Base-by-base conservation (phyloP, 2,797 vertebrate genomes). In the Syngnathus acus region DNA sequence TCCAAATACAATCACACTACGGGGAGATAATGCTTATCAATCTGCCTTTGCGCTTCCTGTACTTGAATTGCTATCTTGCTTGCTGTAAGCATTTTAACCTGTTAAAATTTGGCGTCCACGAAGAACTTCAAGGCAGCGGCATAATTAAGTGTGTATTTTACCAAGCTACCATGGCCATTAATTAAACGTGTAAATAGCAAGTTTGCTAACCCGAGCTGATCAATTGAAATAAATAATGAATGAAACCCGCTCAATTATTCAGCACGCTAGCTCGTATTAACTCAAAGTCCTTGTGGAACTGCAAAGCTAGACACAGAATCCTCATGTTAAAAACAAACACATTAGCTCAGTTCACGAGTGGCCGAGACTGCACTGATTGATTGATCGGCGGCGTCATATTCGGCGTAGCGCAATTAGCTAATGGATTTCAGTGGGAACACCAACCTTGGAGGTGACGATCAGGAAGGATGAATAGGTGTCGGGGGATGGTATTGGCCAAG, bases 151-250 rank as follows among this genome's bases (percentile, higher is more conserved):
- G 23, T 9, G 23, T 26, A 16, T 32, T 86, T 54, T 54, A 54
- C 51, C 51, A 26, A 26, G 51, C 51, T 23, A 26, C 21, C 51
- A 1, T 5, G 51, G 21, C 59, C 81, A 81, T 89, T 89, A 86
- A 91, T 92, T 89, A 88, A 81, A 62, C 55, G 64, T 78, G 82
- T 87, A 78, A 87, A 90, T 85, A 76, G 72, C 55, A 57, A 80
- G 79, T 78, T 78, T 82, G 67, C 75, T 63, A 69, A 57, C 69
- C 72, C 65, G 72, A 70, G 43, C 68, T 77, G 78, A 84, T 89
- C 84, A 87, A 83, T 90, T 85, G 84, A 65, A 71, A 77, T 87
- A 74, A 86, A 85, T 87, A 87, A 89, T 88, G 68, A 79, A 51
- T 16, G 61, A 68, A 65, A 75, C 80, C 54, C 26, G 13, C 37